Evolutionary conservation across 2,888 invertebrate species (phyloP), one percentile per base, ranked within the genome.

Genomic region (Cosmorhoe ocellata): DNA sequence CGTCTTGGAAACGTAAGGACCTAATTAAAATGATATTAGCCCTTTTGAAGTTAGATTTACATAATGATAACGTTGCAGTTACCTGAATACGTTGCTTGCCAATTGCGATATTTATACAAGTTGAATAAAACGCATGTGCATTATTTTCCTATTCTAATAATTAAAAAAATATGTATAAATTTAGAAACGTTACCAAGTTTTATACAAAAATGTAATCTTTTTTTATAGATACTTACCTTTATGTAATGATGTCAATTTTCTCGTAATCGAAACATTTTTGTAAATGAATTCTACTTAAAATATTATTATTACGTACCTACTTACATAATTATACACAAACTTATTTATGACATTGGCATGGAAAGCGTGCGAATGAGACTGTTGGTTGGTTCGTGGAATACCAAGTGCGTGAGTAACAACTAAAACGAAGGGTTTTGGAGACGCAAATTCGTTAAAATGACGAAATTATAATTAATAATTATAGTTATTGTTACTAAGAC

Each of bases 231-330:
- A 81, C 81, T 78, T 78, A 76, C 18, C 18, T 79, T 55, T 79
- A n/a, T n/a, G n/a, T n/a, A 59, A 56, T 62, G 71, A 79, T 74
- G 88, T 89, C 86, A 87, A 88, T 88, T 88, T 76, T 82, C 75
- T 81, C 72, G 70, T 83, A 79, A 82, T 78, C 78, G 73, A 79
- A 74, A 69, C 18, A n/a, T 66, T 76, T 81, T 82, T 81, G 71
- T 79, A 79, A 79, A 75, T 71, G 63, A 64, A 64, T 64, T 60
- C 46, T 61, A 58, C 56, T 61, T 64, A 63, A 66, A 63, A 51
- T 40, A 48, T 48, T 24, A 48, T 47, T 42, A 46, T 33, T 69
- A 2, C 18, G 4, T 18, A 18, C 18, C 4, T 18, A 18, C 18
- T 3, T 18, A 18, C 18, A 3, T 18, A 18, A 18, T 18, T 66